Evolutionary conservation across 2,888 invertebrate genomes (phyloP).

Genomic region (Lepetodrilus schrolli): DNA sequence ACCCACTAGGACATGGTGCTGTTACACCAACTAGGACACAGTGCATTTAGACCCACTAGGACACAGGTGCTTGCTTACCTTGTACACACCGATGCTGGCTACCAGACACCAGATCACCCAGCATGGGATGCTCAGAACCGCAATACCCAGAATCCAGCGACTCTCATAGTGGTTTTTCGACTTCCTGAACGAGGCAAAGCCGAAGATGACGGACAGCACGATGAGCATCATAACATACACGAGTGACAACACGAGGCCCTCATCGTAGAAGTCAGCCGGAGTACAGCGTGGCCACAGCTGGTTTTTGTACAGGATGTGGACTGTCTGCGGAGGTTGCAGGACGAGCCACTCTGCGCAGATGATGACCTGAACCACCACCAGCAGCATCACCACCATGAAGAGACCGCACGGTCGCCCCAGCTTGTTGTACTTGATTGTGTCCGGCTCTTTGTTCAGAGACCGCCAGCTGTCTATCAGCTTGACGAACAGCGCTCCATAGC

Average conservation of each 20-base stretch:
- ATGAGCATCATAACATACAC: slow-evolving; percentile 76
- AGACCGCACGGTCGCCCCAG: slow-evolving; percentile 74
- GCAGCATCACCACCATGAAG: slow-evolving; percentile 69
- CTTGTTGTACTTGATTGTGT: slow-evolving; percentile 62
- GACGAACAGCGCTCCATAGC: slow-evolving; percentile 75
- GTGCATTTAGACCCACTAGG: too few relatives aligned
- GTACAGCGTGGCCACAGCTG: slow-evolving; percentile 70
- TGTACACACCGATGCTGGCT: slow-evolving; percentile 66
- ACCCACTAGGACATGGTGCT: too few relatives aligned
- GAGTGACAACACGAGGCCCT: slow-evolving; percentile 74
- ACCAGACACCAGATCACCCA: slow-evolving; percentile 76
- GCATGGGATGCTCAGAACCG: slow-evolving; percentile 67
- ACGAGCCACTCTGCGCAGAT: slow-evolving; percentile 76
- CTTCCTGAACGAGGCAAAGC: slow-evolving; percentile 72
- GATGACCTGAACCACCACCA: slow-evolving; percentile 74
- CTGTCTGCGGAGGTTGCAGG: slow-evolving; percentile 68
- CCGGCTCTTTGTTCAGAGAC: slow-evolving; percentile 61
- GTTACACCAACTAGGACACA: too few relatives aligned
- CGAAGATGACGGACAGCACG: slow-evolving; percentile 73
- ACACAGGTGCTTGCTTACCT: slow-evolving; percentile 40
- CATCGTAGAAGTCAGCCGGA: slow-evolving; percentile 73
- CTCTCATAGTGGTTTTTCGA: slow-evolving; percentile 73
- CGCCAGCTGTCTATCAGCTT: slow-evolving; percentile 76
- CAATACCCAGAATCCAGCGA: slow-evolving; percentile 75
- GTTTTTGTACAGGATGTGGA: slow-evolving; percentile 60